Evolutionary conservation across 2,113 vertebrate genomes (phyloP).

Genomic region (Saccopteryx leptura): DNA sequence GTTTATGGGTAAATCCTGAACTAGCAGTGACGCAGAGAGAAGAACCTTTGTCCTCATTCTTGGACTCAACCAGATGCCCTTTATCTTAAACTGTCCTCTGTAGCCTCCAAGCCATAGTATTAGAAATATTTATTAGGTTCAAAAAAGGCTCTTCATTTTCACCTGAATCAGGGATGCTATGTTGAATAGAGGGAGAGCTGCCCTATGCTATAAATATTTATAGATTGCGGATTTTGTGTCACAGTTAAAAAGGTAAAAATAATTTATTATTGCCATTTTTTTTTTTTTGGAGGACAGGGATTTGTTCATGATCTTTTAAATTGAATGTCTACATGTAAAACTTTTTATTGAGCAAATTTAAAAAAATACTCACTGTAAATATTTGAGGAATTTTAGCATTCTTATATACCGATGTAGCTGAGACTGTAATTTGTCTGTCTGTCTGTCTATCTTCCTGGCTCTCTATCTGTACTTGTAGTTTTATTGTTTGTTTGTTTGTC

Average conservation of each 20-base stretch:
- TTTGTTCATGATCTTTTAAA: neutral
- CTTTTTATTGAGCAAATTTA: neutral
- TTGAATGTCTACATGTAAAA: neutral
- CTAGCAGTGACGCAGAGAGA: neutral
- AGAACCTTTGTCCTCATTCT: neutral
- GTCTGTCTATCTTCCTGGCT: neutral
- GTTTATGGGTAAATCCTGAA: neutral
- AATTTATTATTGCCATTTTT: neutral
- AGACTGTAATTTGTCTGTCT: neutral
- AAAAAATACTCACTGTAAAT: neutral
- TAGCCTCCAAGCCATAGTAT: neutral
- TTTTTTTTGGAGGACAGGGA: neutral
- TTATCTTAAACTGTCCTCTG: neutral
- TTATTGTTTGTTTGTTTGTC: neutral
- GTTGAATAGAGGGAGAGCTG: neutral
- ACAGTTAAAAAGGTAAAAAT: neutral
- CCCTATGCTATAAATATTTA: neutral
- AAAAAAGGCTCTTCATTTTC: neutral
- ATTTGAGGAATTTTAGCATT: conserved; percentile 4
- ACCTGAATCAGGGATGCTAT: neutral
- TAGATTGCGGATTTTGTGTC: neutral
- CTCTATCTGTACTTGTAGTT: neutral
- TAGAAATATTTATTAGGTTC: neutral
- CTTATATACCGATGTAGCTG: neutral
- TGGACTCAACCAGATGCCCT: neutral